These are phyloP conservation scores for Acleris holmiana DNA, from an alignment of 2,888 invertebrate species.

Conservation along the genomic window DNA sequence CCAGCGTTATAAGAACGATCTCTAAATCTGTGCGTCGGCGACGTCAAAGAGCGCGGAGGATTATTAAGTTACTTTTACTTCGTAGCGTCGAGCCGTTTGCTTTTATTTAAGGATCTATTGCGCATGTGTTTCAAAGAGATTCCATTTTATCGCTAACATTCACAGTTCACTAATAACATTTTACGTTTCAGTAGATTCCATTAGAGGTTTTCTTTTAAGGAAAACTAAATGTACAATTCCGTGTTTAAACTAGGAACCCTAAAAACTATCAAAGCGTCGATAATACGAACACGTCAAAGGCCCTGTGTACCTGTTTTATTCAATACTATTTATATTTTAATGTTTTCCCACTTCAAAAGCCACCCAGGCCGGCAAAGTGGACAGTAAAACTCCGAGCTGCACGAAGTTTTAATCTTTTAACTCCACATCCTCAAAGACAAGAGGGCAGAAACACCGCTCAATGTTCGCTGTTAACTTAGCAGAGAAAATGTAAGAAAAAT, in stretches of 20 bases:
- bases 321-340: no score
- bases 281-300: no score
- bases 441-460: constrained; percentile 13
- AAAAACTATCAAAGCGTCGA: no score
- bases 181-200: not conserved
- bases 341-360: no score
- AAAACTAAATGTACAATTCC: no score
- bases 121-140: constrained; percentile 1
- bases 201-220: no score
- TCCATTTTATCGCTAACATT: not conserved
- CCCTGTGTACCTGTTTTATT: no score
- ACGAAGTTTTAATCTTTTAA: constrained; percentile 25
- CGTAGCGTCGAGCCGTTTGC: constrained; percentile 14
- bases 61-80: constrained; percentile 24
- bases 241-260: no score
- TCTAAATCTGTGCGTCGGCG: constrained; percentile 9
- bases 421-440: constrained; percentile 1
- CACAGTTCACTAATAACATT: not conserved
- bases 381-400: constrained; percentile 1
- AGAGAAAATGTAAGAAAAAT: constrained; percentile 29
- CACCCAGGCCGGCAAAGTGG: not conserved
- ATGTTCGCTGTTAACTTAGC: constrained; percentile 15
- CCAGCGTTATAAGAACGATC: not conserved
- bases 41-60: constrained; percentile 18
- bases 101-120: constrained; percentile 6